Base-by-base conservation (phyloP, 2,888 invertebrate species). In the Blera fallax region DNA sequence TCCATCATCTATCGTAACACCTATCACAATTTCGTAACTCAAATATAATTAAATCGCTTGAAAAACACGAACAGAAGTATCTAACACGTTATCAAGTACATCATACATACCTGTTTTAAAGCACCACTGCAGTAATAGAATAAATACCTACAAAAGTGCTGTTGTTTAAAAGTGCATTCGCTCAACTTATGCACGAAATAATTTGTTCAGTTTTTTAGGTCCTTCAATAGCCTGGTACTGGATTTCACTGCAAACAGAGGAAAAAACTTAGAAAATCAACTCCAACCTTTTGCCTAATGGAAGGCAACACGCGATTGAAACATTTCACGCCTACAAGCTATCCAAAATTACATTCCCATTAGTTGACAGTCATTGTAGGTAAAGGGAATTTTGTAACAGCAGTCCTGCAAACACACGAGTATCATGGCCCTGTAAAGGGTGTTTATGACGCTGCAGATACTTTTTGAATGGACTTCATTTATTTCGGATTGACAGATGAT, bases 221-320 rank as follows among this genome's bases (percentile, higher is more conserved):
- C 58, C 72, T 78, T 43, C 43, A 78, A 40, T 40, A 18, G 27
- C 78, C 72, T 83, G 83, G 83, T 78, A 83, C 78, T 40, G 72
- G 45, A 21, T 78, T 78, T 37, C 77, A 78, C 82, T 70, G 45
- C 5, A 45, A 24, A 65, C n/a, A n/a, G n/a, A n/a, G n/a, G n/a
- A 56, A 32, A 52, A 37, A 73, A 54, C 48, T 48, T 58, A 14
- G 16, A 62, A 72, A 73, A 60, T 69, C 70, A 78, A 60, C 70
- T 83, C 64, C 37, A 83, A 52, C 70, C 14, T 14, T 72, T 52
- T 45, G 34, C 45, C 45, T 83, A 83, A 83, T 83, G 67, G 56
- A 62, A 40, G 52, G 52, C 48, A 78, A 14, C 83, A 83, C 83
- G 83, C 83, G 83, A 83, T 83, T 79, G 14, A 79, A 83, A 54